phyloP scores from a whole-genome alignment of 2,888 invertebrate genomes.

The Leptothorax acervorum region DNA sequence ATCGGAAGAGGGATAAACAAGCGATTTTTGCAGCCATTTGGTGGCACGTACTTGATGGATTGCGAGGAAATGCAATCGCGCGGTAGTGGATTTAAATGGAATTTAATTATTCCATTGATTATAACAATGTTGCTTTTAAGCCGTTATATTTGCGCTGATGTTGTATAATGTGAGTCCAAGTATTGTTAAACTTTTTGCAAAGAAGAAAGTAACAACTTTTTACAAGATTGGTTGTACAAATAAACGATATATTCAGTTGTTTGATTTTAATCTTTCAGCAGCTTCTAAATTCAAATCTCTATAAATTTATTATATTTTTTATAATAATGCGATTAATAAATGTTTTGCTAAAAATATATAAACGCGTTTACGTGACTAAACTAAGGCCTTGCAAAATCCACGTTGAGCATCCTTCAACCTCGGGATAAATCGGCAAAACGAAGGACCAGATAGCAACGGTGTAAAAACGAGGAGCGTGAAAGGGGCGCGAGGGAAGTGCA shows the following conservation, averaged over 20 bases:
- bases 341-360: background rate
- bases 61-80: conserved; percentile 12
- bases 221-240: background rate
- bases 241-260: background rate
- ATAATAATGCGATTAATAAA: background rate
- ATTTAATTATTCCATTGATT: conserved; percentile 12
- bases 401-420: background rate
- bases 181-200: background rate
- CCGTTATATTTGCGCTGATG: background rate
- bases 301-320: background rate
- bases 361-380: background rate
- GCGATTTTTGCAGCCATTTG: conserved; percentile 44
- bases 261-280: background rate
- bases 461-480: conserved; percentile 48
- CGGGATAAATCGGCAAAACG: background rate
- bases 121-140: background rate
- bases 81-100: conserved; percentile 14
- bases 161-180: background rate
- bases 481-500: conserved; percentile 76
- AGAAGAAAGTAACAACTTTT: background rate
- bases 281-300: conserved; percentile 23
- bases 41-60: conserved; percentile 31
- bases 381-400: background rate
- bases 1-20: conserved; percentile 49
- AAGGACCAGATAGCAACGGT: conserved; percentile 55